phyloP scores from a whole-genome alignment of 2,797 vertebrate species.

The Lepilemur septentrionalis region DNA sequence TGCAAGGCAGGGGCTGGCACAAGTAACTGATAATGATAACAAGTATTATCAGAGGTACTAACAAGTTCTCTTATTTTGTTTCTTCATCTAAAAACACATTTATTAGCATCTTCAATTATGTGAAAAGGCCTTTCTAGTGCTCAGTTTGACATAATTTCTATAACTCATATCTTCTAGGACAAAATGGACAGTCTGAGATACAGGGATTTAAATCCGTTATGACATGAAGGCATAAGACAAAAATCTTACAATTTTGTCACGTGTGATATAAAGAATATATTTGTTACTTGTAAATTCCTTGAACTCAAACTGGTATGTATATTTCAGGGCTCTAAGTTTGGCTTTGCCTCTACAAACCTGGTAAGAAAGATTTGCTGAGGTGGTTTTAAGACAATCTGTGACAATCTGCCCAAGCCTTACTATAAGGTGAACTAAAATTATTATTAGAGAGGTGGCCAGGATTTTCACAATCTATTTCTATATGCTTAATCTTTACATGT shows the following conservation, averaged over 20 bases:
- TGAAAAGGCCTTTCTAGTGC: background rate
- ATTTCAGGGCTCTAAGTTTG: background rate
- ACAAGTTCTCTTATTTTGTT: background rate
- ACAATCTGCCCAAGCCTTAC: background rate
- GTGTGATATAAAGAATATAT: background rate
- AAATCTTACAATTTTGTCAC: background rate
- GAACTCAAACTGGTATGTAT: background rate
- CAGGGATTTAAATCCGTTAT: background rate
- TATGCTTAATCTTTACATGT: background rate
- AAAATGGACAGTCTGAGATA: background rate
- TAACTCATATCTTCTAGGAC: background rate
- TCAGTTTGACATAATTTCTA: background rate
- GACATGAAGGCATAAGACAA: background rate
- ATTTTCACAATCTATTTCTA: background rate
- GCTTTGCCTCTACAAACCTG: background rate
- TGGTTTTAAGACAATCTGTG: background rate
- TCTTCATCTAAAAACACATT: slow-evolving; percentile 3
- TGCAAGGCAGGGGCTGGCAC: background rate
- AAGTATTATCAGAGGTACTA: background rate
- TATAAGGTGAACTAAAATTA: background rate
- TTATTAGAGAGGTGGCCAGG: background rate
- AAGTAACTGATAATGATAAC: background rate
- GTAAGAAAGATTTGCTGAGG: background rate
- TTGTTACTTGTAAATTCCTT: background rate
- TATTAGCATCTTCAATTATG: background rate